Evolutionary conservation across 2,797 vertebrate genomes (phyloP).

Genomic region (Echiichthys vipera): DNA sequence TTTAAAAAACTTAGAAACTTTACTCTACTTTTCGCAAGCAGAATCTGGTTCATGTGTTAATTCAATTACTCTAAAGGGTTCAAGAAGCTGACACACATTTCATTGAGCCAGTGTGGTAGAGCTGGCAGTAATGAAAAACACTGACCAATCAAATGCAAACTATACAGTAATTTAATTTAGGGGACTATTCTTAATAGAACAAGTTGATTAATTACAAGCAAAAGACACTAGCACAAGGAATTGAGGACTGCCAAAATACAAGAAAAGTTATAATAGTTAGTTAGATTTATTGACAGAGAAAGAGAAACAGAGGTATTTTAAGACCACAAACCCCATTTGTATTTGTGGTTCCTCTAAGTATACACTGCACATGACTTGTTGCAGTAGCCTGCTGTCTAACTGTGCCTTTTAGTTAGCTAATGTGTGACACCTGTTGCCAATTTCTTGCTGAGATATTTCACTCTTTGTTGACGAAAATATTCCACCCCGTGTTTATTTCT

Average conservation of each 20-base stretch:
- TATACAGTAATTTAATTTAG: not conserved
- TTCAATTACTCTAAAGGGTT: not conserved
- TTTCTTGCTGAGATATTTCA: not conserved
- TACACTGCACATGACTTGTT: not conserved
- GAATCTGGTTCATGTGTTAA: not conserved
- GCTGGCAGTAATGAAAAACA: not conserved
- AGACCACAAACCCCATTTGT: not conserved
- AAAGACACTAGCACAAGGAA: not conserved
- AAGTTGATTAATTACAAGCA: not conserved
- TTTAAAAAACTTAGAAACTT: not conserved
- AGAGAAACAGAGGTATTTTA: not conserved
- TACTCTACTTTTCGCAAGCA: not conserved
- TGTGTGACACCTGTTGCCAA: not conserved
- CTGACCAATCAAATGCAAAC: slow-evolving; percentile 6
- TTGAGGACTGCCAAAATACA: not conserved
- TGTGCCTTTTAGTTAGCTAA: not conserved
- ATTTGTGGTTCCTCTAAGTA: not conserved
- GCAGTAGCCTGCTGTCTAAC: not conserved
- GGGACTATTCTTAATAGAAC: not conserved
- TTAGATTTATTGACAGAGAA: not conserved
- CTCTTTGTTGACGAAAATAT: not conserved
- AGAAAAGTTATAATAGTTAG: not conserved
- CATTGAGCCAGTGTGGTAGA: not conserved
- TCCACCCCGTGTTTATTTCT: not conserved
- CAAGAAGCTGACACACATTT: not conserved